Conservation (phyloP, 2,797 vertebrate genomes). For the Mormyrus hasselquistii region DNA sequence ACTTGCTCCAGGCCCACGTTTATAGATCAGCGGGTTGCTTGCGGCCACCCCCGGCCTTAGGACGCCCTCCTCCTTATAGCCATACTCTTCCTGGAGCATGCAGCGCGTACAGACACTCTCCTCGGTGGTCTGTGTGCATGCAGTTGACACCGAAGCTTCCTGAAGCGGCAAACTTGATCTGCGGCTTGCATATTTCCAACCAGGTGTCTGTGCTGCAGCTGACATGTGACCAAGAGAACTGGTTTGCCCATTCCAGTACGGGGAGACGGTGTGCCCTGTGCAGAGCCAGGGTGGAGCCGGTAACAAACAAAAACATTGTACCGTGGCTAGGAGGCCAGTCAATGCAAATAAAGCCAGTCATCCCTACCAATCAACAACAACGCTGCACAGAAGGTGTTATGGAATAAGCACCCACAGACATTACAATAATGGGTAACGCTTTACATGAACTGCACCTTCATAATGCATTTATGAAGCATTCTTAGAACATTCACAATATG, state of each 20-base stretch:
- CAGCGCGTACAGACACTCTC: not conserved
- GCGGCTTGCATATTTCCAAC: conserved; percentile 28
- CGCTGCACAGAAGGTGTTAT: not conserved
- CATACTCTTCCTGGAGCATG: not conserved
- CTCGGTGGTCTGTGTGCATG: not conserved
- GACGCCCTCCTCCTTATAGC: not conserved
- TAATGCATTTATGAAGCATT: not conserved
- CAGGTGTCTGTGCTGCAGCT: not conserved
- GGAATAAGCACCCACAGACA: not conserved
- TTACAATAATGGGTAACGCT: not conserved
- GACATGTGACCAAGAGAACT: conserved; percentile 16
- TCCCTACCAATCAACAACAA: not conserved
- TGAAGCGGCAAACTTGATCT: conserved; percentile 30
- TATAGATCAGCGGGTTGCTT: not conserved
- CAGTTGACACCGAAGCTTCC: not conserved
- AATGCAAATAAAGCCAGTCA: not conserved
- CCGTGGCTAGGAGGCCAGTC: not conserved
- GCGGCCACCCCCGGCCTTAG: not conserved
- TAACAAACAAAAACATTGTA: not conserved
- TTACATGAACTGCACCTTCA: not conserved
- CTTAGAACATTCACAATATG: not conserved
- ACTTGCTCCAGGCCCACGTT: not conserved
- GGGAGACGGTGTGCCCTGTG: not conserved
- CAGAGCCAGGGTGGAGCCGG: not conserved
- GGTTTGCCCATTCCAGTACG: conserved; percentile 27